Evolutionary conservation across 2,113 vertebrate species (phyloP), one percentile per base, ranked within the genome.

Genomic region (Thinocorus orbignyianus): DNA sequence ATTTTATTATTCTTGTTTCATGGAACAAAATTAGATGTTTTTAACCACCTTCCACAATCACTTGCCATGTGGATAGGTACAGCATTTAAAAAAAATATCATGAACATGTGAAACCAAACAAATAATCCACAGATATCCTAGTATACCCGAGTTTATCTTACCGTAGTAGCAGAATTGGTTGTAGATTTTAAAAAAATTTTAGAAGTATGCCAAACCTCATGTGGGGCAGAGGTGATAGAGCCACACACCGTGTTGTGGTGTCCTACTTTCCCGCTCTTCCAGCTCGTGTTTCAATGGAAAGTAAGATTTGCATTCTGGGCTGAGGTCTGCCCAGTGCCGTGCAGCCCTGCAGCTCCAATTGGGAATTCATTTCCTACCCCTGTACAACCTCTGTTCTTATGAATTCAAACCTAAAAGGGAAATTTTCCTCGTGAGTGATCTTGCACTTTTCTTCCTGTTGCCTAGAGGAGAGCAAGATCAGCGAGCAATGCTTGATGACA

Each of bases 391-490:
- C 80, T 6, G 1, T 92, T 70, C 86, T 41, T 54, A 81, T 2
- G 48, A 92, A 85, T 93, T 89, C 81, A 71, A 31, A 91, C 81
- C 84, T 91, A 94, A 94, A 95, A 92, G 84, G 88, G 91, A 72
- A 86, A 91, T 95, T 91, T 91, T 95, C 89, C 81, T 91, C 1
- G 2, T 74, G 84, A 92, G 77, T 87, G 87, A 92, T 58, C 93
- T 96, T 95, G 81, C 70, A 69, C 84, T 97, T 89, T 79, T 89
- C 69, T 51, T 93, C 70, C 77, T 87, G 78, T 69, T 97, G 93
- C 86, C 84, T 92, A 39, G 86, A 95, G 86, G 89, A 93, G 88
- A 41, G 31, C 4, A n/a, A 44, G 91, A 60, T 84, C 77, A 37
- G 89, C 65, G 91, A 89, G 94, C 91, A 71, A 6, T 89, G 86